These are phyloP conservation scores for Clostera curtula DNA, from an alignment of 2,888 invertebrate genomes.

Conservation along the genomic window DNA sequence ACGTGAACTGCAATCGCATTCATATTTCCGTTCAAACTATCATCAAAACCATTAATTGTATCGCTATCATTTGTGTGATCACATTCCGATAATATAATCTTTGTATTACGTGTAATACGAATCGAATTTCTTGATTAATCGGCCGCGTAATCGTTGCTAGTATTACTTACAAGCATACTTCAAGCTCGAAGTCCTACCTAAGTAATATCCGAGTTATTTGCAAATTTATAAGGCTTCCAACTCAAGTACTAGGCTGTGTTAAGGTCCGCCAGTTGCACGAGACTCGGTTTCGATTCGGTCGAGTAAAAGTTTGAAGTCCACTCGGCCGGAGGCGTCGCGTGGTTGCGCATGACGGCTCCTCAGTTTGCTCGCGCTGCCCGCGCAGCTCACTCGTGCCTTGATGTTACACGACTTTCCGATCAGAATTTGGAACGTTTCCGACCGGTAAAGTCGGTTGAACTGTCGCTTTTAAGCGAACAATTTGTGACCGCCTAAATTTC, in stretches of 20 bases:
- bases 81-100: slow-evolving; percentile 22
- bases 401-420: slow-evolving; percentile 40
- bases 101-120: too few species aligned
- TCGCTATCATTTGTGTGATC: slow-evolving; percentile 13
- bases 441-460: slow-evolving; percentile 64
- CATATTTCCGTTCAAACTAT: slow-evolving; percentile 14
- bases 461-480: slow-evolving; percentile 57
- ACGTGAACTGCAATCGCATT: slow-evolving; percentile 15
- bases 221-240: slow-evolving; percentile 52
- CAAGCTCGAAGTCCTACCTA: slow-evolving; percentile 55
- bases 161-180: slow-evolving; percentile 48
- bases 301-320: slow-evolving; percentile 70
- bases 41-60: slow-evolving; percentile 9
- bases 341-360: slow-evolving; percentile 46
- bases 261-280: slow-evolving; percentile 21
- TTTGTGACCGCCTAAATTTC: slow-evolving; percentile 53
- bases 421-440: slow-evolving; percentile 62
- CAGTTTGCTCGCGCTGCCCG: slow-evolving; percentile 69
- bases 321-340: slow-evolving; percentile 49
- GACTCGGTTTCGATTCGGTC: slow-evolving; percentile 44
- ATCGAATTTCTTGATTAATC: slow-evolving; percentile 32
- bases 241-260: slow-evolving; percentile 30
- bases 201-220: slow-evolving; percentile 59
- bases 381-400: slow-evolving; percentile 63
- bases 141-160: slow-evolving; percentile 45